phyloP scores from a whole-genome alignment of 2,797 vertebrate genomes.

The Sebastes aleutianus region DNA sequence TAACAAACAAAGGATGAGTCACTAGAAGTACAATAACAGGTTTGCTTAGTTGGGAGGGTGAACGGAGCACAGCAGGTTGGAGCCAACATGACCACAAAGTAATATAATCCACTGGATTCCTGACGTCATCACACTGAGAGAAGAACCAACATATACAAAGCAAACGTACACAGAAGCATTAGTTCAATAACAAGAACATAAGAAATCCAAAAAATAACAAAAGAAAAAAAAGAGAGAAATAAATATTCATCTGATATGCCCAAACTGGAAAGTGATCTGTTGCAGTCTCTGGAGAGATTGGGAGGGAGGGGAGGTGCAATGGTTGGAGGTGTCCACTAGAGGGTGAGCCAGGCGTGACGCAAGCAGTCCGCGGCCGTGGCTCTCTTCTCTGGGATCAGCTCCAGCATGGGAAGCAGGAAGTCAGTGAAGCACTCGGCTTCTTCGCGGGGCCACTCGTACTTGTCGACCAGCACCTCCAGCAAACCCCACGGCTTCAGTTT shows the following conservation, averaged over 20 bases:
- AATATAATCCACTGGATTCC: slow-evolving; percentile 66
- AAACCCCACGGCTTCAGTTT: slow-evolving; percentile 99
- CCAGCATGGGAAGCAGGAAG: slow-evolving; percentile 97
- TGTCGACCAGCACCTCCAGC: slow-evolving; percentile 94
- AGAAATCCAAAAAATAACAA: slow-evolving; percentile 52
- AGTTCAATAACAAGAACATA: slow-evolving; percentile 61
- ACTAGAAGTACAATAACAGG: slow-evolving; percentile 66
- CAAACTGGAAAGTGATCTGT: slow-evolving; percentile 86
- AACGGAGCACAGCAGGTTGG: slow-evolving; percentile 61
- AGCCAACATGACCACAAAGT: slow-evolving; percentile 66
- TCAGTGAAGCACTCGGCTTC: slow-evolving; percentile 93
- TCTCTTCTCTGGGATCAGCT: slow-evolving; percentile 95
- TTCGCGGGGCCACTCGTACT: slow-evolving; percentile 94
- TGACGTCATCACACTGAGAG: slow-evolving; percentile 51
- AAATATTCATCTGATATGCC: slow-evolving; percentile 82
- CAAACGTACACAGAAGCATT: slow-evolving; percentile 69
- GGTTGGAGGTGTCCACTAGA: slow-evolving; percentile 71
- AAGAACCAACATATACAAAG: slow-evolving; percentile 67
- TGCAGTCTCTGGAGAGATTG: slow-evolving; percentile 80
- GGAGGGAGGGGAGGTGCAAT: slow-evolving; percentile 43
- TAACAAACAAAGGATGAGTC: slow-evolving; percentile 78
- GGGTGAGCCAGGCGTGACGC: slow-evolving; percentile 87
- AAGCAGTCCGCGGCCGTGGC: slow-evolving; percentile 94
- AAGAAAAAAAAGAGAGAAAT: slow-evolving; percentile 70
- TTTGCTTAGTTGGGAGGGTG: slow-evolving; percentile 46